Evolutionary conservation across 2,113 vertebrate species (phyloP).

Genomic region (Numenius arquata): DNA sequence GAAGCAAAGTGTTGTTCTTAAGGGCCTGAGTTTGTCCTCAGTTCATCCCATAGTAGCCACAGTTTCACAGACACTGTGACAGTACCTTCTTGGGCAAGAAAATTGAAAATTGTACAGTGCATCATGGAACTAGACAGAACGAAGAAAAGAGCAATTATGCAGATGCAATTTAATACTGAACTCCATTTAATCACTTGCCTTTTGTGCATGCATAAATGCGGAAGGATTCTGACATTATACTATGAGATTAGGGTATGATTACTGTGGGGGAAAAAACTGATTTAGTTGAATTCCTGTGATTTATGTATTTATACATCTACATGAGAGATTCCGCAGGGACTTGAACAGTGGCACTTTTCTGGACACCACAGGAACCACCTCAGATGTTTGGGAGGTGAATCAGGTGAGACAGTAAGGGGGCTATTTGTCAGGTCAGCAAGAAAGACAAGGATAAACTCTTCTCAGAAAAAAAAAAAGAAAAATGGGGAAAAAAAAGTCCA

Average conservation of each 20-base stretch:
- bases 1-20: not conserved
- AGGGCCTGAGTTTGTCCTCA: not conserved
- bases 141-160: not conserved
- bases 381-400: not conserved
- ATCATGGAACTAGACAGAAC: not conserved
- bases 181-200: not conserved
- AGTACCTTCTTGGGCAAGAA: not conserved
- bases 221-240: not conserved
- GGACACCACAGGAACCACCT: not conserved
- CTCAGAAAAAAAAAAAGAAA: not conserved
- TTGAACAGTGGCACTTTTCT: not conserved
- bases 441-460: not conserved
- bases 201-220: not conserved
- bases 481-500: not conserved
- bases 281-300: not conserved
- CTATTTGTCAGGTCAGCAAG: not conserved
- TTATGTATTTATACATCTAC: not conserved
- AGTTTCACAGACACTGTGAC: not conserved
- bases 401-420: not conserved
- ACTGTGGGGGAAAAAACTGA: not conserved
- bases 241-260: not conserved
- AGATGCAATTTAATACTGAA: not conserved
- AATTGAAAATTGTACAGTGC: not conserved
- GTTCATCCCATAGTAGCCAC: not conserved
- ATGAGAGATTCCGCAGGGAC: not conserved